phyloP scores from a whole-genome alignment of 1,140 invertebrate genomes.

The Drosophila pruinosa region DNA sequence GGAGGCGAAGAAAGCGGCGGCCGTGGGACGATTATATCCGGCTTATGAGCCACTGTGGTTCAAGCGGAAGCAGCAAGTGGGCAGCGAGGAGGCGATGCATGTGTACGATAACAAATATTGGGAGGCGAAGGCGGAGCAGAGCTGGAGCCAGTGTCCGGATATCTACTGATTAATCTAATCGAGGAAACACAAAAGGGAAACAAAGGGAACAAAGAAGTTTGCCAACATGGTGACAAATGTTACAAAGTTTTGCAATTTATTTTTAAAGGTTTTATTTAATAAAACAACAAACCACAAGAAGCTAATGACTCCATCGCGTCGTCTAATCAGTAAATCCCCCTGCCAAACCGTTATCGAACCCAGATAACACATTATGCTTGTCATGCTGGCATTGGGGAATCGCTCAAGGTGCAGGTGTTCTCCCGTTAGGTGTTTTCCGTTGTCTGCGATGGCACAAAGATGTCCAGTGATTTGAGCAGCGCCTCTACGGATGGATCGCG shows the following conservation, averaged over 20 bases:
- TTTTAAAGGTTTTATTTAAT: slow-evolving; percentile 61
- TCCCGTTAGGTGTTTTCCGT: slow-evolving; percentile 63
- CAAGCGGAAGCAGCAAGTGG: slow-evolving; percentile 89
- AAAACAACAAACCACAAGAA: slow-evolving; percentile 53
- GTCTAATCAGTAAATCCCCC: slow-evolving; percentile 16
- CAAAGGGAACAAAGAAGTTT: background rate
- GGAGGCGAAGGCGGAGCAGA: slow-evolving; percentile 93
- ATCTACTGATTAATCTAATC: slow-evolving; percentile 88
- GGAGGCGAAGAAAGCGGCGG: slow-evolving; percentile 90
- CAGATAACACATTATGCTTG: slow-evolving; percentile 37
- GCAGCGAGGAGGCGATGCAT: slow-evolving; percentile 92
- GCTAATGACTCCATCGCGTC: background rate
- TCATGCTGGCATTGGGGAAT: background rate
- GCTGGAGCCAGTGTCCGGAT: slow-evolving; percentile 96
- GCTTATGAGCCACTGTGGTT: slow-evolving; percentile 96
- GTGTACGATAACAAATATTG: slow-evolving; percentile 96
- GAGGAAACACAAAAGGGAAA: background rate
- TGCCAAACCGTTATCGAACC: background rate
- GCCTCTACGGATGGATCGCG: slow-evolving; percentile 94
- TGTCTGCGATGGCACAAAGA: slow-evolving; percentile 66
- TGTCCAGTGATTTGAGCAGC: slow-evolving; percentile 85
- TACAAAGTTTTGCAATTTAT: slow-evolving; percentile 39
- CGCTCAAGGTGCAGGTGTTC: background rate
- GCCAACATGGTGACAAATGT: slow-evolving; percentile 10
- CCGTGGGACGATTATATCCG: slow-evolving; percentile 87